Evolutionary conservation across 2,113 vertebrate genomes (phyloP).

Genomic region (Nymphicus hollandicus): DNA sequence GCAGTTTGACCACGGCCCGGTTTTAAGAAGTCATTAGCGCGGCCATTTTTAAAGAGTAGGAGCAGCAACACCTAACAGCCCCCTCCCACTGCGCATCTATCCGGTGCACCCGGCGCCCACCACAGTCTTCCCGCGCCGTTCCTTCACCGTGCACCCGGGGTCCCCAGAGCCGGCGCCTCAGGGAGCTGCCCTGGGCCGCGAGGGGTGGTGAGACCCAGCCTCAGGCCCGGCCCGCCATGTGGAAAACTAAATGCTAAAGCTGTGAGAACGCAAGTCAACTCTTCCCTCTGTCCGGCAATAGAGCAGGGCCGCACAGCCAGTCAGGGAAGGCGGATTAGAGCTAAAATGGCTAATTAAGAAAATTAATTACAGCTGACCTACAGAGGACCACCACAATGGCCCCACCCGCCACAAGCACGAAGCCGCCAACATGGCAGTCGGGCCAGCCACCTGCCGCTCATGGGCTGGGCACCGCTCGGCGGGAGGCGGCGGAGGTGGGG

Average conservation of each 20-base stretch:
- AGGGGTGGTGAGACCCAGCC: too few relatives aligned
- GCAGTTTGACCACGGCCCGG: not conserved
- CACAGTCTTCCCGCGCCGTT: too few relatives aligned
- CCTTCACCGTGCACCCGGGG: too few relatives aligned
- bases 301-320: not conserved
- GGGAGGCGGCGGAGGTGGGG: accelerated
- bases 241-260: not conserved
- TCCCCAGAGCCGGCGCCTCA: too few relatives aligned
- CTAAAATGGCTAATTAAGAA: not conserved
- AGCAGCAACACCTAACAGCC: too few relatives aligned
- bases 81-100: too few relatives aligned
- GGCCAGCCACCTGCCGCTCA: not conserved
- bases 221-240: too few relatives aligned
- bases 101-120: not conserved
- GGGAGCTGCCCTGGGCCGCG: not conserved
- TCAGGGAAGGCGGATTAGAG: not conserved
- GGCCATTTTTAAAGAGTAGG: not conserved
- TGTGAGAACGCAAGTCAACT: accelerated
- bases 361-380: not conserved
- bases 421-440: not conserved
- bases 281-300: too few relatives aligned
- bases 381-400: accelerated
- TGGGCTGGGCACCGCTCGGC: accelerated
- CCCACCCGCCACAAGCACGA: not conserved
- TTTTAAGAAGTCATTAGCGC: not conserved